Conservation (phyloP, 1,140 invertebrate genomes). For the Solenopsis invicta region DNA sequence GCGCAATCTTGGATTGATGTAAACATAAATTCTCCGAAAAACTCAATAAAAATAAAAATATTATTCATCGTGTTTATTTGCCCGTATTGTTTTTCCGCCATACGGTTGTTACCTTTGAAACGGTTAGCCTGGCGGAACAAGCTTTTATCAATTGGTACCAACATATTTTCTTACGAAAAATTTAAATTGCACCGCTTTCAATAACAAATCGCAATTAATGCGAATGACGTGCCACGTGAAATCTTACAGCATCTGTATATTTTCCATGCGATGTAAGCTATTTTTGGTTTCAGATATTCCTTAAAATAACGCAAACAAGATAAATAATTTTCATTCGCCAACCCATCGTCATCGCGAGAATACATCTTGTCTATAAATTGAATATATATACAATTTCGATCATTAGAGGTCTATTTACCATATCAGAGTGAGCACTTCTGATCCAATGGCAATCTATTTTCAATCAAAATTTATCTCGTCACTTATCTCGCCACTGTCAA, state of each 20-base stretch:
- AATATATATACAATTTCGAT: slow-evolving; percentile 49
- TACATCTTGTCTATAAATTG: slow-evolving; percentile 39
- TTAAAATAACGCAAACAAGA: slow-evolving; percentile 6
- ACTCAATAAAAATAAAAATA: slow-evolving; percentile 60
- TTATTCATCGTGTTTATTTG: slow-evolving; percentile 40
- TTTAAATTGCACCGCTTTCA: slow-evolving; percentile 28
- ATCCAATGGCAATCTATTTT: slow-evolving; percentile 40
- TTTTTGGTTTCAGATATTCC: neutral
- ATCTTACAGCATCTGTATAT: neutral
- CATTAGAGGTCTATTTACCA: slow-evolving; percentile 65
- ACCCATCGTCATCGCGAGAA: slow-evolving; percentile 11
- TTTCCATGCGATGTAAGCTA: neutral
- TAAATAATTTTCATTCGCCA: slow-evolving; percentile 28
- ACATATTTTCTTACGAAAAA: slow-evolving; percentile 45
- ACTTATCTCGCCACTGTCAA: slow-evolving; percentile 23
- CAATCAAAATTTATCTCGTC: slow-evolving; percentile 26
- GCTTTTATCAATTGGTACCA: slow-evolving; percentile 30
- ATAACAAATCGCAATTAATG: slow-evolving; percentile 43
- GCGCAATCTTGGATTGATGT: slow-evolving; percentile 60
- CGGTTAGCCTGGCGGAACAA: slow-evolving; percentile 22
- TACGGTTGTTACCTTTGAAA: slow-evolving; percentile 36
- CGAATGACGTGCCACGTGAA: neutral
- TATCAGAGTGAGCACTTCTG: slow-evolving; percentile 2
- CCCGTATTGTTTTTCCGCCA: slow-evolving; percentile 34
- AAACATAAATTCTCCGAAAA: slow-evolving; percentile 59